phyloP scores from a whole-genome alignment of 2,888 invertebrate species.

The Agriopis leucophaearia region DNA sequence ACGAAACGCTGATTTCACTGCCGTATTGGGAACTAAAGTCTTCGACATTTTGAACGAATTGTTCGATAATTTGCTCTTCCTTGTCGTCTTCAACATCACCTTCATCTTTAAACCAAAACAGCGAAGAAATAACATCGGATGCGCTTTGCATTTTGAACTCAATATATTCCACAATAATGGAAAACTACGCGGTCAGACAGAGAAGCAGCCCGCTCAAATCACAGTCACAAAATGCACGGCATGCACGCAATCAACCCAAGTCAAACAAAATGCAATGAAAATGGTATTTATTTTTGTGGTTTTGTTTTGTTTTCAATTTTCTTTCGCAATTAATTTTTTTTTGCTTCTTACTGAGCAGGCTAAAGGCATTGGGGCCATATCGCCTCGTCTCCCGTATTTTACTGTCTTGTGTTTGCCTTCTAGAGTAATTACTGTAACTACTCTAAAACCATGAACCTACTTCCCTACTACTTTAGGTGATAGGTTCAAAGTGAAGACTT shows the following conservation, averaged over 20 bases:
- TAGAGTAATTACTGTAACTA: no score
- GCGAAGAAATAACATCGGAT: slow-evolving; percentile 76
- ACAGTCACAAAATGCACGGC: neutral
- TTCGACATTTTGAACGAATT: slow-evolving; percentile 92
- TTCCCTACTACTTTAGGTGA: no score
- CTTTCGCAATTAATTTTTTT: no score
- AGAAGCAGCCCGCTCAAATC: neutral
- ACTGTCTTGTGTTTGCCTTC: no score
- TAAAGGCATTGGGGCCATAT: no score
- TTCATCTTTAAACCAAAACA: slow-evolving; percentile 75
- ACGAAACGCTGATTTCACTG: slow-evolving; percentile 94
- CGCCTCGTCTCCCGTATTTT: no score
- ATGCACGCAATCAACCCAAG: neutral
- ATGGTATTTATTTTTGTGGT: slow-evolving; percentile 6
- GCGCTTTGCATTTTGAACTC: slow-evolving; percentile 73
- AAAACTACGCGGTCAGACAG: slow-evolving; percentile 11
- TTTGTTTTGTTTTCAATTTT: neutral
- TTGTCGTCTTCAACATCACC: slow-evolving; percentile 64
- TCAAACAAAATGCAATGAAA: neutral
- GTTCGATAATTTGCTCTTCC: slow-evolving; percentile 87
- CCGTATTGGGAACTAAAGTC: slow-evolving; percentile 97
- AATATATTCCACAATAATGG: slow-evolving; percentile 9
- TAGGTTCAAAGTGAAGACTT: no score
- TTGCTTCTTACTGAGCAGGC: no score
- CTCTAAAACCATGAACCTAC: no score